phyloP scores from a whole-genome alignment of 2,113 vertebrate species.

The Colistium nudipinnis region DNA sequence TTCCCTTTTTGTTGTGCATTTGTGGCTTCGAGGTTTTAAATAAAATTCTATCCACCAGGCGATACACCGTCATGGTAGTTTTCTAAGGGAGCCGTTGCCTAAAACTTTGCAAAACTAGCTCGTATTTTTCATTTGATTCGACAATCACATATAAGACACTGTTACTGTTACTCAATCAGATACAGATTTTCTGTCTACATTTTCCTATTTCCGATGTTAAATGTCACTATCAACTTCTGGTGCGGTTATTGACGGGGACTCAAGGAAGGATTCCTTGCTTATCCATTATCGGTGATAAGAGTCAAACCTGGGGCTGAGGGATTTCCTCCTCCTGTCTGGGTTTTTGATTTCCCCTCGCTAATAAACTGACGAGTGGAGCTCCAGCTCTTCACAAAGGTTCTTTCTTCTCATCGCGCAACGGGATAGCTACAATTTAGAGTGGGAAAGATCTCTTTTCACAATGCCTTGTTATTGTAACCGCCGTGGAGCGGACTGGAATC shows the following conservation, averaged over 20 bases:
- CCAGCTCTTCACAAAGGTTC: constrained; percentile 52
- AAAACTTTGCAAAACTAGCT: constrained; percentile 18
- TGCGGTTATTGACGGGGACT: constrained; percentile 2
- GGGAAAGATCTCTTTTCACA: constrained; percentile 60
- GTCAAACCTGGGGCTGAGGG: constrained; percentile 35
- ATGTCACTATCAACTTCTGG: constrained; percentile 2
- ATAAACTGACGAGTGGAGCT: constrained; percentile 55
- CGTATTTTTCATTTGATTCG: constrained; percentile 40
- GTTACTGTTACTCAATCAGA: constrained; percentile 18
- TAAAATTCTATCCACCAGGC: constrained; percentile 21
- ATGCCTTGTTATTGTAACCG: constrained; percentile 72
- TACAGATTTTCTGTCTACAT: background rate
- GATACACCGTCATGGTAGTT: constrained; percentile 13
- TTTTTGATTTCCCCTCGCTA: constrained; percentile 62
- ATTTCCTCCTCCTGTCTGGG: constrained; percentile 61
- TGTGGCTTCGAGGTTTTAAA: constrained; percentile 33
- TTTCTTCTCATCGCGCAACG: constrained; percentile 65
- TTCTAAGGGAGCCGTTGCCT: background rate
- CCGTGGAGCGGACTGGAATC: constrained; percentile 48
- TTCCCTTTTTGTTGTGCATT: constrained; percentile 34
- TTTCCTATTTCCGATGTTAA: background rate
- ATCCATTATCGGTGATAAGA: constrained; percentile 44
- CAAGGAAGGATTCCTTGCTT: constrained; percentile 50
- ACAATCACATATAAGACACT: constrained; percentile 45
- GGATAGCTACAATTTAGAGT: constrained; percentile 63